phyloP scores from a whole-genome alignment of 2,113 vertebrate genomes.

The Centropristis striata region DNA sequence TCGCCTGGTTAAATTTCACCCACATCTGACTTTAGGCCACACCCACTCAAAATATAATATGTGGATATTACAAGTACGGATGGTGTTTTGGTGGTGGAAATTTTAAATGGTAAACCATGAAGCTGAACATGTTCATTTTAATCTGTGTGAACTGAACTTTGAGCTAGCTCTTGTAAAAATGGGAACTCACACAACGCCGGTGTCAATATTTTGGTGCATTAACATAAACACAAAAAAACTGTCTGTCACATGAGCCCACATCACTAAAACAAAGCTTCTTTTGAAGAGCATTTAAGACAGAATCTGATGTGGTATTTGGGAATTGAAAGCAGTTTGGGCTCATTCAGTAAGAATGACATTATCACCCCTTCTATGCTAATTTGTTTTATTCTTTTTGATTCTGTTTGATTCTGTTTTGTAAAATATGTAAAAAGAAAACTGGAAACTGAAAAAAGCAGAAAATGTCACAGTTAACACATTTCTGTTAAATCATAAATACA shows the following conservation, averaged over 20 bases:
- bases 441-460: neutral
- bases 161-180: too few species aligned
- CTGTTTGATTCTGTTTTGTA: neutral
- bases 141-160: too few species aligned
- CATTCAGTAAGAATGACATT: neutral
- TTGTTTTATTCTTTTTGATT: neutral
- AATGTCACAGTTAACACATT: neutral
- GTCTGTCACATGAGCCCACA: neutral
- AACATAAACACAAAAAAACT: neutral
- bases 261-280: neutral
- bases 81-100: too few species aligned
- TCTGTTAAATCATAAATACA: neutral
- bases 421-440: neutral
- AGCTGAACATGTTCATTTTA: too few species aligned
- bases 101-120: too few species aligned
- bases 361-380: neutral
- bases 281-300: neutral
- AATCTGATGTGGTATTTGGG: neutral
- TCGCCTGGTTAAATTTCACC: too few species aligned
- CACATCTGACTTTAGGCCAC: too few species aligned
- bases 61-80: too few species aligned
- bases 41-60: too few species aligned
- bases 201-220: neutral
- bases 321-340: neutral
- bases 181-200: too few species aligned